Percentiles rank a stretch among this genome's conserved stretches.
phyloP scores from a whole-genome alignment of 2,113 vertebrate species.

The Psephotus haematonotus region DNA sequence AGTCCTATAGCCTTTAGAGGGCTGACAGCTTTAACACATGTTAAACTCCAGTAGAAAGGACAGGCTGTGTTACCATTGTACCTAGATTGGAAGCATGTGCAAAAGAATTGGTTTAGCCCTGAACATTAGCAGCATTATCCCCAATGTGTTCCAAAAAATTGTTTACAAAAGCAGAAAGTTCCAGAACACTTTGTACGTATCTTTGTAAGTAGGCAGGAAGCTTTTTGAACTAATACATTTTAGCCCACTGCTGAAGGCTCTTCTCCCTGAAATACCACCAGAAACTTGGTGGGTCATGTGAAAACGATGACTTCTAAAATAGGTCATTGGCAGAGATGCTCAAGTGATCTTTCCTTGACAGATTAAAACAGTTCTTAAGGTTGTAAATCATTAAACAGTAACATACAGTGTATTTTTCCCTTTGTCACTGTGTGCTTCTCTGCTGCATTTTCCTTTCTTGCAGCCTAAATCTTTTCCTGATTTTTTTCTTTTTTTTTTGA shows the following conservation, averaged over 20 bases:
- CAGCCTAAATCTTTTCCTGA: neutral
- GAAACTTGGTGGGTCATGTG: neutral
- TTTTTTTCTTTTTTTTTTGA: neutral
- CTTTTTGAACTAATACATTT: neutral
- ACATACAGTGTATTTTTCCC: neutral
- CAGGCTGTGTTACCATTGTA: neutral
- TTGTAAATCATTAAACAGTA: conserved; percentile 8
- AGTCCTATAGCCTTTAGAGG: neutral
- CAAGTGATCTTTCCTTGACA: neutral
- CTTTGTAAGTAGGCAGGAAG: conserved; percentile 43
- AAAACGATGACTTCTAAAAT: neutral
- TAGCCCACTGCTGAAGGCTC: neutral
- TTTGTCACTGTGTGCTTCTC: neutral
- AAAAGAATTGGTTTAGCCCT: neutral
- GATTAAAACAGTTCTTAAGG: neutral
- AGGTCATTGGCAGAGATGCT: neutral
- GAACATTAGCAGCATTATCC: neutral
- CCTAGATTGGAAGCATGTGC: neutral
- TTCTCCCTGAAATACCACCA: neutral
- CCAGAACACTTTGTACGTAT: conserved; percentile 47
- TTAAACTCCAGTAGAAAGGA: neutral
- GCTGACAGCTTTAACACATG: neutral
- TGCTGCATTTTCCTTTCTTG: neutral
- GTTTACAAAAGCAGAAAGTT: conserved; percentile 59
- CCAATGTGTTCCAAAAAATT: conserved; percentile 51